A percentile compares a stretch with the other conserved stretches of the same genome.
Conservation (phyloP, 2,797 vertebrate genomes). For the Darevskia mixta region DNA sequence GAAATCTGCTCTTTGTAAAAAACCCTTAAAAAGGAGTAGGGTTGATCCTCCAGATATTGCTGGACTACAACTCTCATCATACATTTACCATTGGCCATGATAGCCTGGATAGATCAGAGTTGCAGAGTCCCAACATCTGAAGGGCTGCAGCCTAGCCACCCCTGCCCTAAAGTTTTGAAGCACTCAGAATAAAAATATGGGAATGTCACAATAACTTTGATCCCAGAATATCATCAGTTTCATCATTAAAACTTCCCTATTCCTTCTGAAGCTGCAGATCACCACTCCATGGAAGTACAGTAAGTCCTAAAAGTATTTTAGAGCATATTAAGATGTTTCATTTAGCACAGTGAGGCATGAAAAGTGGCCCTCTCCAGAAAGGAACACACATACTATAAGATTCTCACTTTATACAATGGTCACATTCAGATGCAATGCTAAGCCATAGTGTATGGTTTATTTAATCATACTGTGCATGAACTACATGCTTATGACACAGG, state of each 20-base stretch:
- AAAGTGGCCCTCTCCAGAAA: neutral
- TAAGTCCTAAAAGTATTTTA: neutral
- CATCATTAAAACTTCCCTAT: neutral
- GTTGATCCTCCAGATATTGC: too few species aligned
- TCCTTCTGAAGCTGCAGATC: neutral
- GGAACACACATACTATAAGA: neutral
- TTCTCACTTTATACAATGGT: neutral
- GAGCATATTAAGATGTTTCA: neutral
- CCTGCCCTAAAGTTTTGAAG: neutral
- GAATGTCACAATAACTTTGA: neutral
- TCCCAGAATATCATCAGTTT: neutral
- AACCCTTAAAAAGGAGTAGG: neutral
- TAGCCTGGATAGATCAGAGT: too few species aligned
- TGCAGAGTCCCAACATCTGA: too few species aligned
- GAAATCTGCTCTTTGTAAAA: neutral
- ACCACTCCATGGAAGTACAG: neutral
- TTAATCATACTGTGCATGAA: too few species aligned
- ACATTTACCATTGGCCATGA: too few species aligned
- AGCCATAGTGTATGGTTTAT: neutral
- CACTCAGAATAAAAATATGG: neutral
- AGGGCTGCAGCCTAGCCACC: too few species aligned
- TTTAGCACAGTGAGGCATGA: neutral
- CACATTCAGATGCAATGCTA: neutral
- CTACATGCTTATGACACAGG: too few species aligned
- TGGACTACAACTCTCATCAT: too few species aligned